Evolutionary conservation across 2,797 vertebrate genomes (phyloP), one percentile per base, ranked within the genome.

Genomic region (Sebastes alutus): DNA sequence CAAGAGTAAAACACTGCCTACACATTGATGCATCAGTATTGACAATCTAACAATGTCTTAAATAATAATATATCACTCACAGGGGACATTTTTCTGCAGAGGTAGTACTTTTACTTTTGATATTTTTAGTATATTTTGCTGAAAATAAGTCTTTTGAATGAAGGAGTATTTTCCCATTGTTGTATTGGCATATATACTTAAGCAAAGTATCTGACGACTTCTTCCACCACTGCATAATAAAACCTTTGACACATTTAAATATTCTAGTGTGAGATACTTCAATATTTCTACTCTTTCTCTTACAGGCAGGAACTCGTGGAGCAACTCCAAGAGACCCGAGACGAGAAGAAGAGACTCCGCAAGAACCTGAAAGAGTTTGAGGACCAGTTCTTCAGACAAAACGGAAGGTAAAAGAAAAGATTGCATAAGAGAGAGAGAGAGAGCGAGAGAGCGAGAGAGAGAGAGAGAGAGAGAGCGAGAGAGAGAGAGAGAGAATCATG

Each of bases 291-390:
- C n/a, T 60, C 14, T 56, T 23, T 71, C 35, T 23, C 2, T 58
- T 70, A 77, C 92, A 99, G 99, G 89, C 93, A 96, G 87, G 98
- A 99, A 90, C 97, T 99, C 3, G 89, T 99, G 86, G 97, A 98
- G 90, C 98, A 99, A 88, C 97, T 99, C 61, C 98, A 99, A 81
- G 98, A 99, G 92, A 95, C 97, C 66, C 96, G 97, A 69, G 98
- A 99, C 91, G 98, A 99, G 91, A 99, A 99, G 90, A 99, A 99
- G 90, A 96, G 93, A 71, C 97, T 99, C 87, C 96, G 98, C 83
- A 98, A 99, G 92, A 97, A 95, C 93, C 95, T 99, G 79, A 96
- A 98, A 87, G 99, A 99, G 76, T 99, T 99, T 42, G 99, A 99
- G 94, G 98, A 99, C 60, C 97, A 96, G 89, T 99, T 99, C 93